These are phyloP conservation scores for Griposia aprilina DNA, from an alignment of 2,888 invertebrate species.

Conservation along the genomic window DNA sequence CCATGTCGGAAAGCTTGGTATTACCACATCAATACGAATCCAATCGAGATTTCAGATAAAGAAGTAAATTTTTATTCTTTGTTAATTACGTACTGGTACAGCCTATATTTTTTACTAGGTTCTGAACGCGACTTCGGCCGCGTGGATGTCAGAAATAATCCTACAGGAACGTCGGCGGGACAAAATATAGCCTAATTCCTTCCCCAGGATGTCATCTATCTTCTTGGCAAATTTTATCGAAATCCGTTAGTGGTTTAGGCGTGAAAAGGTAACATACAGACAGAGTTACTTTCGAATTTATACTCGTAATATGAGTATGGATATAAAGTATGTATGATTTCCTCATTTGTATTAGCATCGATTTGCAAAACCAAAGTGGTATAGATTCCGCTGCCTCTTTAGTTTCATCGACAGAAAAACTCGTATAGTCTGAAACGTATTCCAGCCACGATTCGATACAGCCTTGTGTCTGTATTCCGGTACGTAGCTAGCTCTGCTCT, in stretches of 20 bases:
- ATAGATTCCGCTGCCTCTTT: conserved; percentile 30
- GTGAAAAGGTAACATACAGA: too few relatives aligned
- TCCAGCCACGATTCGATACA: conserved; percentile 70
- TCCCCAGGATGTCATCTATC: too few relatives aligned
- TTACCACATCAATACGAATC: conserved; percentile 41
- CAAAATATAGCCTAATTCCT: too few relatives aligned
- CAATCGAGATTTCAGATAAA: conserved; percentile 62
- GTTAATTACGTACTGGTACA: conserved; percentile 33
- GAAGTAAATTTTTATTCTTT: conserved; percentile 43
- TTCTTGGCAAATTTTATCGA: too few relatives aligned
- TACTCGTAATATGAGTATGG: too few relatives aligned
- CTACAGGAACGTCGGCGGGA: too few relatives aligned
- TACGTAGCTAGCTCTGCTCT: conserved; percentile 54
- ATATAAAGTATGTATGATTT: neutral
- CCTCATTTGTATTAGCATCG: conserved; percentile 7
- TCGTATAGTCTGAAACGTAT: conserved; percentile 54
- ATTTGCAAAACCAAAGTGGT: conserved; percentile 33
- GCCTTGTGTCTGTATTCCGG: conserved; percentile 69
- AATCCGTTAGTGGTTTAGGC: too few relatives aligned
- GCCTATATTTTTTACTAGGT: conserved; percentile 5
- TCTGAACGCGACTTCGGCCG: too few relatives aligned
- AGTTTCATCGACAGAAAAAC: conserved; percentile 53
- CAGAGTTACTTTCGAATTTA: too few relatives aligned
- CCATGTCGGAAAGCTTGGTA: conserved; percentile 52
- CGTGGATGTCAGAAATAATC: too few relatives aligned